phyloP scores from a whole-genome alignment of 2,113 vertebrate species.

The Lophius piscatorius region DNA sequence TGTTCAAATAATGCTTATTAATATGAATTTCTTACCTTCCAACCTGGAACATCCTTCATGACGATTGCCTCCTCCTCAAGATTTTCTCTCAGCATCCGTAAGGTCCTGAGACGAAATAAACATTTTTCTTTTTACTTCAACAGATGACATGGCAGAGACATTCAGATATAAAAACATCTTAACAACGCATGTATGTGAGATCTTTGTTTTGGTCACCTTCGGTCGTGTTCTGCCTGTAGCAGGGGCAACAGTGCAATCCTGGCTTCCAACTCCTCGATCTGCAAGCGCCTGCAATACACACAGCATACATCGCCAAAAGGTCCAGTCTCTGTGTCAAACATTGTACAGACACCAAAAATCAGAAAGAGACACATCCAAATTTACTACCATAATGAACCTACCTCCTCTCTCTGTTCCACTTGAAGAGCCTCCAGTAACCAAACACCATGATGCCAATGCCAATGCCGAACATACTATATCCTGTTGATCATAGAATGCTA shows the following conservation, averaged over 20 bases:
- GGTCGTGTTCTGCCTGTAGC: constrained; percentile 87
- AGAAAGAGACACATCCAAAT: no score
- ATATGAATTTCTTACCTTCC: constrained; percentile 83
- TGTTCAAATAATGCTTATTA: no score
- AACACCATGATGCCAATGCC: constrained; percentile 83
- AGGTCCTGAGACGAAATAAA: constrained; percentile 58
- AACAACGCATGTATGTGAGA: no score
- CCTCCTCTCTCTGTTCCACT: constrained; percentile 92
- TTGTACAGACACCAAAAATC: not conserved
- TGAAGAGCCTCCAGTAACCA: constrained; percentile 86
- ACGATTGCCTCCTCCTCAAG: constrained; percentile 90
- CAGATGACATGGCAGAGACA: no score
- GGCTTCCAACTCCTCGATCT: constrained; percentile 89
- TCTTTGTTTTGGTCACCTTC: constrained; percentile 84
- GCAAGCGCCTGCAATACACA: constrained; percentile 79
- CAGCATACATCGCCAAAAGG: not conserved
- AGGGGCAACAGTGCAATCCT: constrained; percentile 88
- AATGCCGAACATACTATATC: constrained; percentile 87
- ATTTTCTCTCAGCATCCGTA: constrained; percentile 87
- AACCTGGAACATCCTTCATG: constrained; percentile 92
- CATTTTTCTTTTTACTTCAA: no score
- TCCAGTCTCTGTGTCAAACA: not conserved
- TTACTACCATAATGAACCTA: constrained; percentile 30
- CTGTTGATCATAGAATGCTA: constrained; percentile 60
- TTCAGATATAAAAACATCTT: no score